phyloP scores from a whole-genome alignment of 2,113 vertebrate species.

The Chaetops frenatus region DNA sequence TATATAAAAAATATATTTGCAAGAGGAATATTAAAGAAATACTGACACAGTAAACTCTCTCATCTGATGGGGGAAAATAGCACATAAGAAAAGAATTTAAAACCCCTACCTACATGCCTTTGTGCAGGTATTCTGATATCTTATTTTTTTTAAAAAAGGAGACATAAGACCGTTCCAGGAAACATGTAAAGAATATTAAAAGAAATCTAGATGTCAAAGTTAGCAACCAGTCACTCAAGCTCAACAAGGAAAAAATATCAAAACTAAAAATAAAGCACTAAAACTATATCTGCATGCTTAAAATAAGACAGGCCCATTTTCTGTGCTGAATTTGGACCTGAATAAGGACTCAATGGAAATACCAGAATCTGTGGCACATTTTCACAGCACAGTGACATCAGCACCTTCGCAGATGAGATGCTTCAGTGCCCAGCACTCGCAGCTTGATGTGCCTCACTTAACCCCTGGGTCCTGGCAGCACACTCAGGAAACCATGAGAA shows the following conservation, averaged over 20 bases:
- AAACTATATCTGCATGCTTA: not conserved
- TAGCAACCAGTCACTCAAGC: not conserved
- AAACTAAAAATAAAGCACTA: not conserved
- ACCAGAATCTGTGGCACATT: not conserved
- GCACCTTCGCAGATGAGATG: rapidly evolving
- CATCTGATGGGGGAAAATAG: not conserved
- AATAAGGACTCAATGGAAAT: not conserved
- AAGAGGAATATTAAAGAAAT: not conserved
- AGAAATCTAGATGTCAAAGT: not conserved
- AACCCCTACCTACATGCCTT: not conserved
- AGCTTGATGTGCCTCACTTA: not conserved
- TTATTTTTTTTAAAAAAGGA: not conserved
- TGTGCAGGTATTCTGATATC: not conserved
- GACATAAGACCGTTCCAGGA: not conserved
- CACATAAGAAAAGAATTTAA: not conserved
- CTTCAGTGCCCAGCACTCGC: not conserved
- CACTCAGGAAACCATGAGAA: not conserved
- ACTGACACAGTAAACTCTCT: not conserved
- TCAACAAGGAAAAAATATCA: not conserved
- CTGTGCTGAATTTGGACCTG: not conserved
- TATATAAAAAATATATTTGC: not conserved
- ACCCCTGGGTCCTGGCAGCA: rapidly evolving
- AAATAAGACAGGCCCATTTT: not conserved
- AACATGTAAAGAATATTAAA: not conserved
- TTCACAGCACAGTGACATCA: not conserved